These are phyloP conservation scores for Apeira syringaria DNA, from an alignment of 2,888 invertebrate species.

Conservation along the genomic window DNA sequence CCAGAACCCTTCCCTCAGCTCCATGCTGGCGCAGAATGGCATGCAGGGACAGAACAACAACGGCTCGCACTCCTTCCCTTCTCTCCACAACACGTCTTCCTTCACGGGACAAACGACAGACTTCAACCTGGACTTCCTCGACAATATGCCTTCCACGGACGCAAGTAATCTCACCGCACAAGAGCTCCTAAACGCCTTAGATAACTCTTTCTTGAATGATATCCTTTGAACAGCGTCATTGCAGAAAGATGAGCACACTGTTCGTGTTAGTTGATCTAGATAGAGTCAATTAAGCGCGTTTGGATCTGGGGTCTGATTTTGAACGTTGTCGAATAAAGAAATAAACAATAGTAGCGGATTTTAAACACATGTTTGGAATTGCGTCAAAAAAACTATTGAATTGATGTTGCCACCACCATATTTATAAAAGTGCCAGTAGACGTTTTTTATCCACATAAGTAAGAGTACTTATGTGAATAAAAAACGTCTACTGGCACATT, in stretches of 20 bases:
- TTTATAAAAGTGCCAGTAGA: no score
- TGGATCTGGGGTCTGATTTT: no score
- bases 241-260: constrained; percentile 17
- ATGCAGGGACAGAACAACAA: constrained; percentile 40
- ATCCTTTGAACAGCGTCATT: constrained; percentile 69
- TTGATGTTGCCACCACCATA: no score
- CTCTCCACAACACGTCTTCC: constrained; percentile 65
- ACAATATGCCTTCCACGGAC: constrained; percentile 90
- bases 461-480: no score
- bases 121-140: constrained; percentile 93
- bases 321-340: no score
- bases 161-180: constrained; percentile 91
- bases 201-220: constrained; percentile 88
- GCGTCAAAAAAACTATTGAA: no score
- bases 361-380: no score
- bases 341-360: no score
- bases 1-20: constrained; percentile 31
- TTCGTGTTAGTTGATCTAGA: constrained; percentile 16
- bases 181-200: constrained; percentile 92
- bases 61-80: constrained; percentile 47
- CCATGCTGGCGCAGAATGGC: constrained; percentile 50
- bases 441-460: no score
- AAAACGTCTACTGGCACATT: no score
- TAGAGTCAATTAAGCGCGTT: constrained; percentile 11
- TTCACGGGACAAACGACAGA: constrained; percentile 83